Conservation (phyloP, 1,140 invertebrate genomes). For the Propsilocerus akamusi region DNA sequence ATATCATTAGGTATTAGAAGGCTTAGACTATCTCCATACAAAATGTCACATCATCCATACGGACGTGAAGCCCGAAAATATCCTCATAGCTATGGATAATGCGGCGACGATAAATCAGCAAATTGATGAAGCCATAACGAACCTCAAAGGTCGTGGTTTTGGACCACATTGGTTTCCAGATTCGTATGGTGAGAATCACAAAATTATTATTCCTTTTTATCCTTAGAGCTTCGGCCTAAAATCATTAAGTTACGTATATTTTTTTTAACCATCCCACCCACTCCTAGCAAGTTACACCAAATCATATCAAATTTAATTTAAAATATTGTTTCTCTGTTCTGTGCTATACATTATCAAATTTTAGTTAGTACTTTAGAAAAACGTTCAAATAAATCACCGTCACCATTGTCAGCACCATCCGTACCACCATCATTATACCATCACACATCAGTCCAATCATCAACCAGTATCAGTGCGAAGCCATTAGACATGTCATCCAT, state of each 20-base stretch:
- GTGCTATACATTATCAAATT: neutral
- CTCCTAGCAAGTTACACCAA: neutral
- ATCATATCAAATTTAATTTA: neutral
- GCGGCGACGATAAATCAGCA: constrained; percentile 70
- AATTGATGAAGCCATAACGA: constrained; percentile 71
- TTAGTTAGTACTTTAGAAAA: constrained; percentile 24
- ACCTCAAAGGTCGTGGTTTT: constrained; percentile 40
- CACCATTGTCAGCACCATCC: constrained; percentile 11
- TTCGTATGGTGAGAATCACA: constrained; percentile 20
- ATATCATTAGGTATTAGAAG: constrained; percentile 43
- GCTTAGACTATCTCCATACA: constrained; percentile 88
- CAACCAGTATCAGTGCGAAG: constrained; percentile 10
- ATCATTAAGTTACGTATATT: neutral
- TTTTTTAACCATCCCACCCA: too few relatives aligned
- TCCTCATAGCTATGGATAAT: constrained; percentile 75
- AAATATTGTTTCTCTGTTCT: neutral
- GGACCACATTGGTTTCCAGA: constrained; percentile 17
- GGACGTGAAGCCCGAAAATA: constrained; percentile 99
- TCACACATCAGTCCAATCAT: constrained; percentile 15
- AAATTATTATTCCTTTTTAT: too few relatives aligned
- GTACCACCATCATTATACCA: constrained; percentile 12
- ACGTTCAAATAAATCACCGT: constrained; percentile 9
- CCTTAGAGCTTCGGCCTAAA: too few relatives aligned
- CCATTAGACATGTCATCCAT: too few relatives aligned
- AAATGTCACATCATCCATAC: constrained; percentile 99